Base-by-base conservation (phyloP, 1,140 invertebrate genomes). In the Eumaeus atala region DNA sequence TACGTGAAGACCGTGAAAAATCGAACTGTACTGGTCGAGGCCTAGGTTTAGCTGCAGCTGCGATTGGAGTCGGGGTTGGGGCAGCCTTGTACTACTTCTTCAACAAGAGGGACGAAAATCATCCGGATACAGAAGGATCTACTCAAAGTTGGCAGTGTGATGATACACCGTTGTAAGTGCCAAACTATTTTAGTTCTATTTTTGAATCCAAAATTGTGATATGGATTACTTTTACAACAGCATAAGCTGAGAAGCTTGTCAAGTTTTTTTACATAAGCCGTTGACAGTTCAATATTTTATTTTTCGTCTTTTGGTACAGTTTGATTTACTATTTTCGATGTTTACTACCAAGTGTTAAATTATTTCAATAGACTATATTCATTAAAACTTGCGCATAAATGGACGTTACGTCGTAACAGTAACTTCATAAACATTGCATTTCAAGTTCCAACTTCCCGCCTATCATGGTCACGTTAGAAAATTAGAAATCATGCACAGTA, bases 31-130 rank as follows among this genome's bases (percentile, higher is more conserved):
- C 77, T 47, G 71, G 72, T 53, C 68, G 80, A 28, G 83, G 83
- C 2, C 51, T 83, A 0, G 83, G 75, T 2, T 49, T 85, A 0
- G 82, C 80, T 6, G 80, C 73, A 9, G 77, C 77, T 37, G 80
- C 77, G 0, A 70, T 84, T 36, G 78, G 82, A 21, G 74, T 84
- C n/a, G 78, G 80, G 0, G 70, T 85, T 66, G 80, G 83, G 36
- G 80, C 83, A 38, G 80, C 83, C n/a, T 52, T 86, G 62, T 86
- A 83, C 65, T 86, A 86, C 68, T 75, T 81, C 66, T 77, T 81
- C 54, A 79, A 62, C 61, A 81, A 77, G 58, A 50, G 72, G 34
- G 64, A 64, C 17, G 76, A 81, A 55, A 69, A 75, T 44, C 14
- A 44, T 17, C 77, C 79, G 12, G 62, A 74, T 33, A 48, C 61